Base-by-base conservation (phyloP, 1,140 invertebrate species). In the Apis mellifera region DNA sequence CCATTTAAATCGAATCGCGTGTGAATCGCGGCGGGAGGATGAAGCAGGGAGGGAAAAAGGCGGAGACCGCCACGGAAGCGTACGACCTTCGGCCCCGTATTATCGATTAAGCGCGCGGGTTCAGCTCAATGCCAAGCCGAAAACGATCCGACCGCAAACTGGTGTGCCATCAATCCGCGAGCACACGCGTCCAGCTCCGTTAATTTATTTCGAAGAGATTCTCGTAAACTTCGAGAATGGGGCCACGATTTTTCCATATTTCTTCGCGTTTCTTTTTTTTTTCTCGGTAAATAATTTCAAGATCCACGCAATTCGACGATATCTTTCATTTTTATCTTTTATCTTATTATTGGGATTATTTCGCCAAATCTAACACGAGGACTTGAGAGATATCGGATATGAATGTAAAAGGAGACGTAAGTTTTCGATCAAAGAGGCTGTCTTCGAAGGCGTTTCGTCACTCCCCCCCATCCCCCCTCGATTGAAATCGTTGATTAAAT, bases 51-150 rank as follows among this genome's bases (percentile, higher is more conserved):
- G 52, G 64, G 52, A 70, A 78, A 86, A 72, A 83, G 60, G 50
- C 71, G 86, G 86, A 88, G 86, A 88, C 86, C 4, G 86, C 74
- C 86, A 54, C 86, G 42, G 62, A 68, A 76, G 78, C 83, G 86
- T 88, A 87, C 86, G 86, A 88, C 86, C 86, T 88, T 88, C 86
- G 78, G 52, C 21, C n/a, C 32, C 21, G 65, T 62, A 21, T n/a
- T 84, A 88, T 88, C 86, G 86, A 88, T 88, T 88, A 88, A 87
- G 78, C 71, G 57, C 32, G 17, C 77, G 54, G 54, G 54, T 77
- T 84, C 71, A 87, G 82, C 86, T 87, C 86, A 87, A 87, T 87
- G 86, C 78, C 86, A 82, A 65, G 55, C 65, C 82, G 59, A 78
- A 66, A 82, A 65, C 72, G 75, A 84, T 86, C 66, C 32, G 23